Conservation (phyloP, 2,113 vertebrate species). For the Promerops cafer region DNA sequence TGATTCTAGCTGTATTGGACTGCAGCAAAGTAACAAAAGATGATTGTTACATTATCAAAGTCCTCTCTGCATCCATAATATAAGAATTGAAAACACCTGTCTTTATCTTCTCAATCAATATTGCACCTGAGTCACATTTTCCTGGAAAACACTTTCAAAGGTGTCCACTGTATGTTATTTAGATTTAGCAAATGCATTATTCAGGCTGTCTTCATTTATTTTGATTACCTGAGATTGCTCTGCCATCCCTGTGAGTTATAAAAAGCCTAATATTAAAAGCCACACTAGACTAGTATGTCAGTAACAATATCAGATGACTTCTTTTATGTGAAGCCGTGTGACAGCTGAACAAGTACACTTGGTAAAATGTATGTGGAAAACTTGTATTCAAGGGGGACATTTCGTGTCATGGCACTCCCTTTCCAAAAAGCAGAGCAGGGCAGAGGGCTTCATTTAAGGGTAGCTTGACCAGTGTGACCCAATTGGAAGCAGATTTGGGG, state of each 20-base stretch:
- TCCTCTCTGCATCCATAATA: constrained; percentile 52
- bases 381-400: constrained; percentile 8
- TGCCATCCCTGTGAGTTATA: constrained; percentile 54
- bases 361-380: constrained; percentile 21
- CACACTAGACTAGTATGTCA: constrained; percentile 34
- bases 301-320: constrained; percentile 39
- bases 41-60: constrained; percentile 65
- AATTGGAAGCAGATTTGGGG: constrained; percentile 53
- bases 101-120: constrained; percentile 67
- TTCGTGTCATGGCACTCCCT: background rate
- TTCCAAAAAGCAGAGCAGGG: background rate
- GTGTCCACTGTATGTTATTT: constrained; percentile 62
- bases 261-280: constrained; percentile 66
- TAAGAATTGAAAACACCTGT: constrained; percentile 58
- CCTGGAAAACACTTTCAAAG: constrained; percentile 54
- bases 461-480: constrained; percentile 47
- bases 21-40: constrained; percentile 53
- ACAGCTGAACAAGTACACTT: constrained; percentile 24
- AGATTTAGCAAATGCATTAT: constrained; percentile 67
- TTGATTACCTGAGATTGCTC: constrained; percentile 58
- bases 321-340: constrained; percentile 45
- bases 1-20: constrained; percentile 48
- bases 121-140: constrained; percentile 50
- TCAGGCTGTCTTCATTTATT: constrained; percentile 61
- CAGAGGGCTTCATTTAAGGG: background rate